Conservation (phyloP, 2,888 invertebrate genomes). For the Rhagium mordax region DNA sequence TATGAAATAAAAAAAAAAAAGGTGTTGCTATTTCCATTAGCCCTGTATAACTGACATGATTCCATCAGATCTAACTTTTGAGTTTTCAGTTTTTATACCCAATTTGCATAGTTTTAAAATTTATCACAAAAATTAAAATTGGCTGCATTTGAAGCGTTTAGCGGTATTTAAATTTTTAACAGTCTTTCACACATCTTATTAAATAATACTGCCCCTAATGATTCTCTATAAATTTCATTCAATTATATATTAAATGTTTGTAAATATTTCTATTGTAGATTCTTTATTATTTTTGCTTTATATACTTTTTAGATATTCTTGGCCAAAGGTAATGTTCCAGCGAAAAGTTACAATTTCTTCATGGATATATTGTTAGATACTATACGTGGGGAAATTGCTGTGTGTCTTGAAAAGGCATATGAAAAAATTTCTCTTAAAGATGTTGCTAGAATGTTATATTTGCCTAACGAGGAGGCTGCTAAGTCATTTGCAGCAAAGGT, state of each 20-base stretch:
- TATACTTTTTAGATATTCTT: constrained; percentile 78
- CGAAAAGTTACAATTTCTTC: constrained; percentile 95
- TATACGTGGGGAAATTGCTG: constrained; percentile 95
- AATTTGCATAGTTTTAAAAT: too few relatives aligned
- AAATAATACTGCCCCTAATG: too few relatives aligned
- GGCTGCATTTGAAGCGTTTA: too few relatives aligned
- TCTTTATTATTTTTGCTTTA: neutral
- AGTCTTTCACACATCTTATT: too few relatives aligned
- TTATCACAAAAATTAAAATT: too few relatives aligned
- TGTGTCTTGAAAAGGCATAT: constrained; percentile 97
- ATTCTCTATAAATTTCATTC: too few relatives aligned
- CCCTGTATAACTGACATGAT: too few relatives aligned
- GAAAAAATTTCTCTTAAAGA: constrained; percentile 89
- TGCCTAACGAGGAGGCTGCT: constrained; percentile 84
- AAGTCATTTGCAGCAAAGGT: constrained; percentile 87
- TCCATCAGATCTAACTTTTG: too few relatives aligned
- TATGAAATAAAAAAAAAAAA: too few relatives aligned
- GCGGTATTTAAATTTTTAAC: too few relatives aligned
- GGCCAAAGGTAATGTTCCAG: constrained; percentile 96
- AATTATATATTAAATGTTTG: neutral
- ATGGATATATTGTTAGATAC: constrained; percentile 97
- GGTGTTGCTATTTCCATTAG: too few relatives aligned
- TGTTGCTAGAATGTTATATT: constrained; percentile 91
- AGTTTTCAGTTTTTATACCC: too few relatives aligned
- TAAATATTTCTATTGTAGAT: neutral